Percentiles rank a stretch among this genome's conserved stretches.
These are phyloP conservation scores for Reticulitermes lucifugus DNA, from an alignment of 2,888 invertebrate genomes.

Conservation along the genomic window DNA sequence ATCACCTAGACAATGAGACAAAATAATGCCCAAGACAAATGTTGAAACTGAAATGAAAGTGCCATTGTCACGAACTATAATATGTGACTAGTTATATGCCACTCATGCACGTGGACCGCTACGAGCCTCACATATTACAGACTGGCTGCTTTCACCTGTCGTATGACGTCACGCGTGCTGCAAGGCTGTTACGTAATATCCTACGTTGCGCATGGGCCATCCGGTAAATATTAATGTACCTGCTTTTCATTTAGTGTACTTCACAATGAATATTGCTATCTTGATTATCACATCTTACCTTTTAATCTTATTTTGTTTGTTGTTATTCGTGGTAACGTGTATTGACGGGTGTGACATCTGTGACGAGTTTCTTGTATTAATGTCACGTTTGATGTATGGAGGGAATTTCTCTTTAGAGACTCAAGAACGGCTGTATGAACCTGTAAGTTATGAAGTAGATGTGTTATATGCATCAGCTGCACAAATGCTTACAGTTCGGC, in stretches of 20 bases:
- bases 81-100: background rate
- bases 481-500: too few species aligned
- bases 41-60: background rate
- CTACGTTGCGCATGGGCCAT: background rate
- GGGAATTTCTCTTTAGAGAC: too few species aligned
- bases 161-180: conserved; percentile 35
- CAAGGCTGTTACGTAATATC: conserved; percentile 30
- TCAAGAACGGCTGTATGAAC: too few species aligned
- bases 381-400: too few species aligned
- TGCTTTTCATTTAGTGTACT: background rate
- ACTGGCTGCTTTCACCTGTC: conserved; percentile 34
- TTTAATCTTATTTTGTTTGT: background rate
- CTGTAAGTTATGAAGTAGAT: too few species aligned
- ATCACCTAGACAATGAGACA: background rate
- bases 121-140: background rate
- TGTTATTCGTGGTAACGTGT: too few species aligned
- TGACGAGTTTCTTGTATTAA: too few species aligned
- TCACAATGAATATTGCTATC: background rate
- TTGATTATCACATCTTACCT: background rate
- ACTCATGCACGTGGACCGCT: background rate
- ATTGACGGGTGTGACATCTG: too few species aligned
- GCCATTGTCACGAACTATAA: background rate
- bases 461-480: too few species aligned
- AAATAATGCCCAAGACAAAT: background rate
- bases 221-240: conserved; percentile 28